These are phyloP conservation scores for Tamandua tetradactyla DNA, from an alignment of 2,797 vertebrate species.

Conservation along the genomic window DNA sequence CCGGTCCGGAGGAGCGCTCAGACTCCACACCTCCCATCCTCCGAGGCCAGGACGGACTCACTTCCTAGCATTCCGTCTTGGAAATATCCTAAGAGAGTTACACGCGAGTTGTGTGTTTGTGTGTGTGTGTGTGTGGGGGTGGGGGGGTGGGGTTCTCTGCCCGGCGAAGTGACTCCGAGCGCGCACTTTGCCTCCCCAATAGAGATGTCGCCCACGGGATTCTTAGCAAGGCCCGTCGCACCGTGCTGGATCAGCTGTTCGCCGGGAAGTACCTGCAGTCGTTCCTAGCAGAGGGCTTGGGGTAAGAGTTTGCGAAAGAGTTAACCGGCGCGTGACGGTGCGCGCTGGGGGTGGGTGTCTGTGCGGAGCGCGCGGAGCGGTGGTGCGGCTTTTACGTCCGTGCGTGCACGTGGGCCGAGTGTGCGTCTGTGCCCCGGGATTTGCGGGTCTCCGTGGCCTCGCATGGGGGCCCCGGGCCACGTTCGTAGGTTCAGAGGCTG, in stretches of 20 bases:
- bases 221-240: slow-evolving; percentile 97
- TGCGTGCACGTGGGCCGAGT: background rate
- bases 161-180: slow-evolving; percentile 33
- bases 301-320: slow-evolving; percentile 89
- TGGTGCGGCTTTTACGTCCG: background rate
- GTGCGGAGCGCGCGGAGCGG: background rate
- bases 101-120: background rate
- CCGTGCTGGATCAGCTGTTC: slow-evolving; percentile 94
- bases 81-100: background rate
- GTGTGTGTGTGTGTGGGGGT: too few species aligned
- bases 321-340: background rate
- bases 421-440: background rate
- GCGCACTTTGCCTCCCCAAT: slow-evolving; percentile 83
- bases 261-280: slow-evolving; percentile 96
- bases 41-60: background rate
- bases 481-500: background rate
- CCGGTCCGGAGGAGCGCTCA: background rate
- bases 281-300: slow-evolving; percentile 94
- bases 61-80: background rate
- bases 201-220: slow-evolving; percentile 94
- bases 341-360: background rate
- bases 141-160: accelerated
- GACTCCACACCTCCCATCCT: background rate
- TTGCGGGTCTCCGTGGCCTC: too few species aligned
- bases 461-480: background rate